phyloP scores from a whole-genome alignment of 2,888 invertebrate genomes.

The Tetropium fuscum region DNA sequence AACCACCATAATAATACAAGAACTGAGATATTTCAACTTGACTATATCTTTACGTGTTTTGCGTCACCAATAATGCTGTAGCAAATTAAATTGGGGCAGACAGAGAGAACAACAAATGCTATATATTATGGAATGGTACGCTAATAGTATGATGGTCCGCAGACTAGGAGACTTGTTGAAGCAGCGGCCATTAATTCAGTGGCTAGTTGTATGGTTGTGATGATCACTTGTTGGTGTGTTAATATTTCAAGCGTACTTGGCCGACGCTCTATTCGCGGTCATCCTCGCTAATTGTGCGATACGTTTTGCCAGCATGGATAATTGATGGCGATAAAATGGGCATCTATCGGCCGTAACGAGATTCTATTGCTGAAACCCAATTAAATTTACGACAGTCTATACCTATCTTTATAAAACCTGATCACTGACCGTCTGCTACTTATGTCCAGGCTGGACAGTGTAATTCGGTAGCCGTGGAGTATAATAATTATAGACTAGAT shows the following conservation, averaged over 20 bases:
- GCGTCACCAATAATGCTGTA: too few species aligned
- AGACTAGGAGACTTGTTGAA: constrained; percentile 14
- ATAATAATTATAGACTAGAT: constrained; percentile 10
- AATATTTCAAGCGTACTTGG: constrained; percentile 45
- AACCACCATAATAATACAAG: too few species aligned
- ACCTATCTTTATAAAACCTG: constrained; percentile 51
- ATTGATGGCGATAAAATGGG: constrained; percentile 54
- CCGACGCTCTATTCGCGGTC: constrained; percentile 34
- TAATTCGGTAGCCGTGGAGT: constrained; percentile 7
- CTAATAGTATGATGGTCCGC: not conserved
- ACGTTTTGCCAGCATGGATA: constrained; percentile 50
- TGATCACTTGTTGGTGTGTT: constrained; percentile 28
- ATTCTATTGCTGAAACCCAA: constrained; percentile 50
- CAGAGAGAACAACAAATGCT: too few species aligned
- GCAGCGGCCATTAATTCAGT: constrained; percentile 23
- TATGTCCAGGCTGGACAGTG: constrained; percentile 6
- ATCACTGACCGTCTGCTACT: constrained; percentile 46
- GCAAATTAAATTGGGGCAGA: too few species aligned
- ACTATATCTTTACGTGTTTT: too few species aligned
- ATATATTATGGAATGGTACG: too few species aligned
- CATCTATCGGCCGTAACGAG: constrained; percentile 49
- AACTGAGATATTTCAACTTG: too few species aligned
- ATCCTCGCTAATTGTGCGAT: constrained; percentile 48
- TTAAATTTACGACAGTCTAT: constrained; percentile 49
- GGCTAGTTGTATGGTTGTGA: constrained; percentile 22